Evolutionary conservation across 2,113 vertebrate genomes (phyloP).

Genomic region (Pseudorhombus dupliciocellatus): DNA sequence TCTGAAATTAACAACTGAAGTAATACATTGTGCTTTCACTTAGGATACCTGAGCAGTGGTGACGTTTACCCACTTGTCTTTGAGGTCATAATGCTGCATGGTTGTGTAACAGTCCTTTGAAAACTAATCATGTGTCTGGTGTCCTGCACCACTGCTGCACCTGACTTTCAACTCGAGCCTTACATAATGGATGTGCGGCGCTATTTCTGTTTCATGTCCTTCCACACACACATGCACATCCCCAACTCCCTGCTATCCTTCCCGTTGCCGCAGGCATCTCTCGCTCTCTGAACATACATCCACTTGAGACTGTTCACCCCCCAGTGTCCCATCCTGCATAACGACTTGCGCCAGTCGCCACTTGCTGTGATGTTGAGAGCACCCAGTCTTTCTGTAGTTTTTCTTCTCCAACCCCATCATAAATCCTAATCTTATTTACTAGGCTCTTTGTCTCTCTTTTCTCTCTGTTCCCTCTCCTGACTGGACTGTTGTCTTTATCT

Average conservation of each 20-base stretch:
- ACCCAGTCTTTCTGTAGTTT: background rate
- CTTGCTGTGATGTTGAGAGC: background rate
- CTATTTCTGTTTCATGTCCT: slow-evolving; percentile 68
- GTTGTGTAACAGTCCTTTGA: slow-evolving; percentile 52
- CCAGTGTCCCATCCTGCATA: slow-evolving; percentile 5
- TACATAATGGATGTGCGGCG: slow-evolving; percentile 71
- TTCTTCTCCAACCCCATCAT: background rate
- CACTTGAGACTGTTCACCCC: slow-evolving; percentile 28
- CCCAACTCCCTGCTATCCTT: slow-evolving; percentile 23
- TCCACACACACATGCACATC: slow-evolving; percentile 16
- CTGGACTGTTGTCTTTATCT: slow-evolving; percentile 53
- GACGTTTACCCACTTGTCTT: slow-evolving; percentile 1
- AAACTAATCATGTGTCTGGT: slow-evolving; percentile 33
- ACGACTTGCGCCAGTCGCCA: background rate
- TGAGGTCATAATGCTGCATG: background rate
- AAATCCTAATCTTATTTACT: background rate
- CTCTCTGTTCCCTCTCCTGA: background rate
- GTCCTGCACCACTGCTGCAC: slow-evolving; percentile 48
- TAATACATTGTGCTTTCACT: background rate
- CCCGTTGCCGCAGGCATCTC: slow-evolving; percentile 35
- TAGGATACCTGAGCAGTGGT: background rate
- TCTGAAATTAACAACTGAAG: background rate
- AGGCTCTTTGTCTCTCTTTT: background rate
- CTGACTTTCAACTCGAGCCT: slow-evolving; percentile 55
- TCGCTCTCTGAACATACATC: slow-evolving; percentile 32